Evolutionary conservation across 2,888 invertebrate genomes (phyloP), one percentile per base, ranked within the genome.

Genomic region (Parasteatoda lunata): DNA sequence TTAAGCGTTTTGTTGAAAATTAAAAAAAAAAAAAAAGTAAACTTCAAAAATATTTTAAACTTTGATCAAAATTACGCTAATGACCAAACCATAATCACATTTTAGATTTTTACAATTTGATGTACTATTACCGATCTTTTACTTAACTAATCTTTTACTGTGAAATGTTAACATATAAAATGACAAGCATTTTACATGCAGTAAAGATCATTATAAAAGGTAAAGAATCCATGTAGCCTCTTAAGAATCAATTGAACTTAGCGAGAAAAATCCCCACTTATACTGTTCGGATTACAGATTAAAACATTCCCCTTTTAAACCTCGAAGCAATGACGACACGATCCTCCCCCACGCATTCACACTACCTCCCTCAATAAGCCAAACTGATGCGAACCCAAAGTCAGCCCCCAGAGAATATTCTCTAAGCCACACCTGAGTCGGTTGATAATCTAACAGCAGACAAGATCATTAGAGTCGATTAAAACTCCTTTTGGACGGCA

Each of bases 391-490:
- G 52, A 54, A 68, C 47, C 51, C 48, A 72, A 80, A 48, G 64
- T 51, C 80, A 77, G 71, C 70, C 85, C 72, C 76, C 66, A 75
- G 65, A 80, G 85, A 79, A 76, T 70, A 80, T 86, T 80, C 80
- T 80, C 76, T 77, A 77, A 71, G 80, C 85, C 85, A 86, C 85
- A 86, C 85, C 85, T 86, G 85, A 80, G 54, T 80, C 85, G 77
- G 80, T 65, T 66, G 72, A 77, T 80, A 80, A 86, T 86, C 77
- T 80, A 80, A 72, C 80, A 80, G 85, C 76, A 76, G 85, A 80
- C 71, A 75, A 64, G 84, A 76, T 86, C 85, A 86, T 86, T 86
- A 86, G 77, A 77, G 77, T 48, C 80, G 76, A 86, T 86, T 86
- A 77, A 86, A 86, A 48, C 77, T 71, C 71, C 80, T 86, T 86